phyloP scores from a whole-genome alignment of 2,113 vertebrate genomes.

The Campylomormyrus tamandua region DNA sequence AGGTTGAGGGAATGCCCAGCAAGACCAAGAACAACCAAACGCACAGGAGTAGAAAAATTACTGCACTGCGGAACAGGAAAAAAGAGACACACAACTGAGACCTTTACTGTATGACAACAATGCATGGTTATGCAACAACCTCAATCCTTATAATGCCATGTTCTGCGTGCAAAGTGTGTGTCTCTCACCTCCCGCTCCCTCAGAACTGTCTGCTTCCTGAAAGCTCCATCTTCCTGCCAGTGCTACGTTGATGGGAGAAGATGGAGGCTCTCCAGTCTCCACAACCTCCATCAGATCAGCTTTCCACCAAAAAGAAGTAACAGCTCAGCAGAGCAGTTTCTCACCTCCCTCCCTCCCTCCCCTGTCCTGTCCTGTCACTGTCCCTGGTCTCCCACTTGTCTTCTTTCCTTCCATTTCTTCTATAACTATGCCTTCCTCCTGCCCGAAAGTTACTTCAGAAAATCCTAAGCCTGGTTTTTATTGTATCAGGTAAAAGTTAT shows the following conservation, averaged over 20 bases:
- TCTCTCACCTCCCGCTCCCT: background rate
- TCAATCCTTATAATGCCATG: background rate
- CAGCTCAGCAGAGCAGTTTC: background rate
- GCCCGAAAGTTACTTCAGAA: background rate
- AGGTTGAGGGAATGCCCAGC: background rate
- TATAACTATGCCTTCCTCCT: background rate
- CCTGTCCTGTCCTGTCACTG: background rate
- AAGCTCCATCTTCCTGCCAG: background rate
- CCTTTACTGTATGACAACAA: background rate
- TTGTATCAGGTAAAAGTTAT: background rate
- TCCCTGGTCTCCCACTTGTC: background rate
- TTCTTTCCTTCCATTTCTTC: background rate
- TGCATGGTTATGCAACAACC: background rate
- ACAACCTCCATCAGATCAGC: background rate
- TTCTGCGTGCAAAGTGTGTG: background rate
- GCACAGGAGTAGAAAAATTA: background rate
- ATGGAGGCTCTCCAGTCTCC: background rate
- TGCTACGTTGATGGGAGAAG: background rate
- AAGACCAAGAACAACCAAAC: background rate
- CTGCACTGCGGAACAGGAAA: background rate
- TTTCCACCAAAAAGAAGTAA: background rate
- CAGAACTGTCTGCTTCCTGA: background rate
- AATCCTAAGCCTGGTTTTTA: background rate
- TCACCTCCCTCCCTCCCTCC: background rate
- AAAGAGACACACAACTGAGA: background rate